Percentiles rank a stretch among this genome's conserved stretches.
Conservation (phyloP, 2,113 vertebrate species). For the Mustela lutreola region DNA sequence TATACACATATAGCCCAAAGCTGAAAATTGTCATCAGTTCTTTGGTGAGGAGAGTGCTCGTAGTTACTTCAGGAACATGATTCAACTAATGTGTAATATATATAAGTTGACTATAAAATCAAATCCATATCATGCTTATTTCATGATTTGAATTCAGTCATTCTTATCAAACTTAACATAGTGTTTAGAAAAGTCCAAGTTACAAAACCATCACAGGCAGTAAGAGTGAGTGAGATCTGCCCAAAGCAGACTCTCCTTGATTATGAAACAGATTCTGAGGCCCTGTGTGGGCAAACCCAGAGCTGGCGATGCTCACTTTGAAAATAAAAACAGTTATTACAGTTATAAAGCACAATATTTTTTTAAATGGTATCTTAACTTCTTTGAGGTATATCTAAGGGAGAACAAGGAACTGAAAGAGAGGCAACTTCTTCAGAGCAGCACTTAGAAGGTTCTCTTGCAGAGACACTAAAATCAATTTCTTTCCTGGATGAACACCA, state of each 20-base stretch:
- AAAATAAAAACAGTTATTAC: neutral
- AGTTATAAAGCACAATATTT: neutral
- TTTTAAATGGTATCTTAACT: neutral
- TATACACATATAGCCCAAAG: neutral
- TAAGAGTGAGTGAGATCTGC: neutral
- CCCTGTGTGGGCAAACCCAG: slow-evolving; percentile 38
- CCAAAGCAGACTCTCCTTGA: neutral
- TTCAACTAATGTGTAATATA: neutral
- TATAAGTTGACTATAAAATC: neutral
- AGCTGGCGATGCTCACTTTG: neutral
- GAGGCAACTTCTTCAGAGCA: neutral
- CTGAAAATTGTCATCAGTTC: neutral
- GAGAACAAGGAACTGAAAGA: neutral
- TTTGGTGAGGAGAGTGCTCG: neutral
- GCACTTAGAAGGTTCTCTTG: neutral
- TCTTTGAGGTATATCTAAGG: neutral
- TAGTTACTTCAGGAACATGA: slow-evolving; percentile 1
- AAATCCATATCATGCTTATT: neutral
- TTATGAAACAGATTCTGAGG: slow-evolving; percentile 64
- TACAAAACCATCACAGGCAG: neutral
- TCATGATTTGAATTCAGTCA: slow-evolving; percentile 12
- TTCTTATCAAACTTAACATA: slow-evolving; percentile 28
- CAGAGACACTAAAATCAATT: neutral
- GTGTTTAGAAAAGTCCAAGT: neutral
- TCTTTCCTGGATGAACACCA: neutral